These are phyloP conservation scores for Dione juno DNA, from an alignment of 2,888 invertebrate genomes.

Conservation along the genomic window DNA sequence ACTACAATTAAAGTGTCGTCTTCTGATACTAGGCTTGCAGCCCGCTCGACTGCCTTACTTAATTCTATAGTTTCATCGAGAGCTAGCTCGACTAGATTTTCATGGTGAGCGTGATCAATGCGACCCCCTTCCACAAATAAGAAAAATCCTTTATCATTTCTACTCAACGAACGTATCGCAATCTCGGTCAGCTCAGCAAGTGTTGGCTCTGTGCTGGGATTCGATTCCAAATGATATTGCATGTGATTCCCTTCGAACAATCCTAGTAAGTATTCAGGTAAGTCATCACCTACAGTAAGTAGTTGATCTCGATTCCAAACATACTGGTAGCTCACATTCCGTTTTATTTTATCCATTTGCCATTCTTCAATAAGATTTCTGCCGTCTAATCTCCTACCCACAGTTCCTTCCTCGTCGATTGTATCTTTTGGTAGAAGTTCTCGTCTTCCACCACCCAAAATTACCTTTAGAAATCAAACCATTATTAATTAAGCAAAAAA, in stretches of 20 bases:
- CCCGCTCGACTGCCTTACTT: slow-evolving; percentile 81
- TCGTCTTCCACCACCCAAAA: slow-evolving; percentile 88
- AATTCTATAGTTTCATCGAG: slow-evolving; percentile 88
- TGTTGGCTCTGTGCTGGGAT: slow-evolving; percentile 62
- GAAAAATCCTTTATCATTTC: slow-evolving; percentile 87
- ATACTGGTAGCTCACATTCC: slow-evolving; percentile 71
- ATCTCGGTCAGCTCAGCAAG: slow-evolving; percentile 80
- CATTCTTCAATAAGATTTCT: slow-evolving; percentile 87
- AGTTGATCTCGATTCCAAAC: slow-evolving; percentile 85
- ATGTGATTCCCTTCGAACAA: slow-evolving; percentile 86
- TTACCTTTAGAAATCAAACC: slow-evolving; percentile 75
- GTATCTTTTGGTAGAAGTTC: slow-evolving; percentile 84
- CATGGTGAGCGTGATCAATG: slow-evolving; percentile 88
- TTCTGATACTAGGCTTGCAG: slow-evolving; percentile 69
- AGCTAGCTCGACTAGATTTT: slow-evolving; percentile 81
- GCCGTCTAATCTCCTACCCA: slow-evolving; percentile 81
- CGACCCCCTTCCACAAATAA: slow-evolving; percentile 89
- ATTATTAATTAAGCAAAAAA: not conserved
- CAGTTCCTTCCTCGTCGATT: slow-evolving; percentile 78
- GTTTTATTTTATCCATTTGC: slow-evolving; percentile 74
- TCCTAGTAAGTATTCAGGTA: slow-evolving; percentile 86
- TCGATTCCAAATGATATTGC: slow-evolving; percentile 85
- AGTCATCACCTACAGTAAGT: slow-evolving; percentile 58
- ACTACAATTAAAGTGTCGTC: slow-evolving; percentile 90
- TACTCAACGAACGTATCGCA: slow-evolving; percentile 87